Evolutionary conservation across 2,888 invertebrate genomes (phyloP), one percentile per base, ranked within the genome.

Genomic region (Mesochorus sp.): DNA sequence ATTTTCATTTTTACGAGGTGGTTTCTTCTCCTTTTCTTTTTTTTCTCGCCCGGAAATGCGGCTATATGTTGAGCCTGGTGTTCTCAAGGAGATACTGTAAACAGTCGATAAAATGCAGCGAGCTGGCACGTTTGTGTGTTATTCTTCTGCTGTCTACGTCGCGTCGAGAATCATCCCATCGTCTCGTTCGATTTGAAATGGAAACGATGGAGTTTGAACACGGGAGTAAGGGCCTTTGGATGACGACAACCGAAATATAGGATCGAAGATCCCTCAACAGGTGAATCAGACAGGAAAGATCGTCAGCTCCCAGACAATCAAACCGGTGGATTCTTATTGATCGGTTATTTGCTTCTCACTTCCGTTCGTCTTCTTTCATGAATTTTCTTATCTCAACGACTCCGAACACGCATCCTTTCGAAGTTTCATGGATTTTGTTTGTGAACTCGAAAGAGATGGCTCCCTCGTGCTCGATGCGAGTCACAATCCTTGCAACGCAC

Each of bases 41-140:
- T 67, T 24, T 49, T 66, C 71, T 82, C 78, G 71, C 67, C 73
- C 83, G 81, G 78, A 85, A 86, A 85, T 85, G 84, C 86, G 77
- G 73, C 85, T 85, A 83, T 82, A 82, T 55, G 85, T 86, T 84
- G 85, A 87, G 86, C 85, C 84, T 80, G 79, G 76, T 74, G 68
- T 81, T 81, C 71, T 77, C 79, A 64, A 74, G 76, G 81, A 79
- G 81, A 83, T 82, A 83, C 79, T 76, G 79, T 19, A 24, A 75
- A 82, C 79, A 82, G 82, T 81, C 78, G 76, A 81, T 82, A 62
- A 79, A 81, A 59, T 72, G 53, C 75, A 57, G 71, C 79, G 80
- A 76, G 78, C 61, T 70, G 57, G 61, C 59, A 74, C 78, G 64
- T 74, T 26, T 73, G n/a, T 57, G 71, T 62, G 31, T 57, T 28